Percentiles rank a stretch among this genome's conserved stretches.
phyloP scores from a whole-genome alignment of 2,888 invertebrate genomes.

The Eristalinus aeneus region DNA sequence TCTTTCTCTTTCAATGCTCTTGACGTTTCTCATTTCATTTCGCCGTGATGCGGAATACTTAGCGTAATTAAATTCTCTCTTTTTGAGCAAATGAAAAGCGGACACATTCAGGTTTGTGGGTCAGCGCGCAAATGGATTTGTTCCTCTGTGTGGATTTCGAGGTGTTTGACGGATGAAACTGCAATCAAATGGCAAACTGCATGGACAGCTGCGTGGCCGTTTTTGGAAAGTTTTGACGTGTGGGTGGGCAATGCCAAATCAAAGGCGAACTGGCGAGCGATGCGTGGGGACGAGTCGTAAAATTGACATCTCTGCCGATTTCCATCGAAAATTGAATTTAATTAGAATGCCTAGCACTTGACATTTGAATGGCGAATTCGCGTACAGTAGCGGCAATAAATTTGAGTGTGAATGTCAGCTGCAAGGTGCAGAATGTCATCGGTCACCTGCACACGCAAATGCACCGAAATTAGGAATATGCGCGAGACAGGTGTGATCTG shows the following conservation, averaged over 20 bases:
- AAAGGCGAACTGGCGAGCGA: not conserved
- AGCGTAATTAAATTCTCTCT: constrained; percentile 51
- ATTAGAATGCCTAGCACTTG: not conserved
- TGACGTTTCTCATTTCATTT: not conserved
- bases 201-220: not conserved
- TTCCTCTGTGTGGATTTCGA: not conserved
- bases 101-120: constrained; percentile 56
- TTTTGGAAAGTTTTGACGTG: not conserved
- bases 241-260: not conserved
- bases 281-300: not conserved
- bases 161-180: not conserved
- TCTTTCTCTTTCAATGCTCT: not conserved
- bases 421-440: too few species aligned
- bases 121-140: constrained; percentile 37
- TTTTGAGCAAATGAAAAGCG: constrained; percentile 21
- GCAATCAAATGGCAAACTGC: not conserved
- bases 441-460: too few species aligned
- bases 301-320: not conserved
- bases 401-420: not conserved
- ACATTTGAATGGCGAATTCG: not conserved
- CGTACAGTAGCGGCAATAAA: not conserved
- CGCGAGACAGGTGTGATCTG: too few species aligned
- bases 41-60: constrained; percentile 22
- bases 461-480: too few species aligned
- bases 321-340: not conserved